A percentile compares a stretch with the other conserved stretches of the same genome.
phyloP scores from a whole-genome alignment of 1,140 invertebrate species.

The Archivesica marissinica region DNA sequence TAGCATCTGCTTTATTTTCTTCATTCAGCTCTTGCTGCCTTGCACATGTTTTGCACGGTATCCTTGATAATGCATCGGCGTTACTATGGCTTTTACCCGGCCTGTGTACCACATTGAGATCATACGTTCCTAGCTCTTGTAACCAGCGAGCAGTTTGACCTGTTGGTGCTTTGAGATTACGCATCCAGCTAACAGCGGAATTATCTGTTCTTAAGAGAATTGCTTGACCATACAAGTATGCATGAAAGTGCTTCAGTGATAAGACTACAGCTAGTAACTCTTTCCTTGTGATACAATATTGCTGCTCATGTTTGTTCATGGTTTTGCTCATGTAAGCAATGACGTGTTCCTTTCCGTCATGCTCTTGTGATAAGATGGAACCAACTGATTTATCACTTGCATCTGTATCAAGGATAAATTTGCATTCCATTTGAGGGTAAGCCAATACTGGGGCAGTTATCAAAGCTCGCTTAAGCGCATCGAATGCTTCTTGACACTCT shows the following conservation, averaged over 20 bases:
- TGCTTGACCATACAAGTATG: slow-evolving; percentile 63
- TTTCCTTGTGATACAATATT: slow-evolving; percentile 64
- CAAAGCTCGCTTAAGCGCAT: slow-evolving; percentile 19
- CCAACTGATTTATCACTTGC: slow-evolving; percentile 51
- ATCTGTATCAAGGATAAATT: slow-evolving; percentile 63
- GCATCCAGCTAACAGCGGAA: neutral
- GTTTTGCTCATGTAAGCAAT: slow-evolving; percentile 31
- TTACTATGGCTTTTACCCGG: slow-evolving; percentile 26
- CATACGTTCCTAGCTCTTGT: neutral
- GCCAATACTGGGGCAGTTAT: slow-evolving; percentile 55
- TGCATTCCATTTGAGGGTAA: slow-evolving; percentile 34
- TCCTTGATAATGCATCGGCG: neutral
- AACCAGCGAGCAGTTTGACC: no score
- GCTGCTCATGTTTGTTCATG: neutral
- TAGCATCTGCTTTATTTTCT: neutral
- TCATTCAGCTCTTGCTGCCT: neutral
- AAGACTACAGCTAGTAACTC: slow-evolving; percentile 69
- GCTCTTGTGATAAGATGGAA: no score
- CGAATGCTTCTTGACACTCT: neutral
- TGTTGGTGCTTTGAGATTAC: slow-evolving; percentile 9
- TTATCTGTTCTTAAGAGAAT: slow-evolving; percentile 52
- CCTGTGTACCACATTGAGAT: neutral
- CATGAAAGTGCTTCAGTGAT: slow-evolving; percentile 63
- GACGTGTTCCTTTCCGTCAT: neutral
- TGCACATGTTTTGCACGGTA: neutral